Conservation (phyloP, 2,113 vertebrate species). For the Cyanoramphus novaezelandiae region DNA sequence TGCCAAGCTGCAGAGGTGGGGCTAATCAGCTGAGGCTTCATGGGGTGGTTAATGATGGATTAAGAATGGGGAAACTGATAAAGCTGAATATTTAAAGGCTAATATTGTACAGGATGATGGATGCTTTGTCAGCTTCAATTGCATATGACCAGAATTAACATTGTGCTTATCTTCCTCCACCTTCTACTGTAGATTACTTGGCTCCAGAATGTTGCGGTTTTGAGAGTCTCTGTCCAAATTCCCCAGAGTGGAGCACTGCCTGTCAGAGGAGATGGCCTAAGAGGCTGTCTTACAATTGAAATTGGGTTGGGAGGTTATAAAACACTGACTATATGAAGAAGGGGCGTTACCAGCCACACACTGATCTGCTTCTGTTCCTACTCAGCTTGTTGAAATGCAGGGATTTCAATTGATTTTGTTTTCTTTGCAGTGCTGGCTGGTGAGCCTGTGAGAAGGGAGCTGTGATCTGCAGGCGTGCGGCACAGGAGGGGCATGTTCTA, state of each 20-base stretch:
- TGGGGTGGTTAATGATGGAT: constrained; percentile 53
- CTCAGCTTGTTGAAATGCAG: background rate
- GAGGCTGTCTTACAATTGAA: background rate
- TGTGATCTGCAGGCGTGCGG: background rate
- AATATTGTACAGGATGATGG: constrained; percentile 38
- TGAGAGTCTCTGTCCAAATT: background rate
- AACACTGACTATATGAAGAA: background rate
- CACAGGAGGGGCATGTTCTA: background rate
- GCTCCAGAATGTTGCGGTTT: background rate
- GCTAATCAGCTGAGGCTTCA: constrained; percentile 51
- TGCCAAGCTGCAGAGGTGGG: constrained; percentile 34
- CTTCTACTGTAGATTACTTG: background rate
- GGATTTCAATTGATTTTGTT: constrained; percentile 31
- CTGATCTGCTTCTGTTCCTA: background rate
- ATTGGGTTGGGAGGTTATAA: background rate
- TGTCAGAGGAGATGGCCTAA: background rate
- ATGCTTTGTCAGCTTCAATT: constrained; percentile 52
- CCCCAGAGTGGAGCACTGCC: background rate
- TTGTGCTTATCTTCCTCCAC: constrained; percentile 28
- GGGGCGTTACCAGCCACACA: background rate
- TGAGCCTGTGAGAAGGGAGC: background rate
- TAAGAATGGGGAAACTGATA: constrained; percentile 52
- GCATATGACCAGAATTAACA: constrained; percentile 16
- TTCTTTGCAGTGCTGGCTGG: background rate
- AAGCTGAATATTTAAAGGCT: constrained; percentile 54